phyloP scores from a whole-genome alignment of 2,797 vertebrate species.

The Sebastolobus alascanus region DNA sequence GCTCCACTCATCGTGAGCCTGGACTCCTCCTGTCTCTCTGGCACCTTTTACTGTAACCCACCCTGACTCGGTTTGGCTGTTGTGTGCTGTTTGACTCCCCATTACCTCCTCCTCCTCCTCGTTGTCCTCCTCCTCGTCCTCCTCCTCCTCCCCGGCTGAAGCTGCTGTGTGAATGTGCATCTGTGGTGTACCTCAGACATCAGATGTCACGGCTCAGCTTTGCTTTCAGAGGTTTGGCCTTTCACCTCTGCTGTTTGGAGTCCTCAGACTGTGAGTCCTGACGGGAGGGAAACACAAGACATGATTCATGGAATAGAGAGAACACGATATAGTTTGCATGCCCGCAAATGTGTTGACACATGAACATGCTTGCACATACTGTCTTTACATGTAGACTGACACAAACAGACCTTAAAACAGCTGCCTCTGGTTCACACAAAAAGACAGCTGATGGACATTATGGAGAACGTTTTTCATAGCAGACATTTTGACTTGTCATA shows the following conservation, averaged over 20 bases:
- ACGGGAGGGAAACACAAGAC: slow-evolving; percentile 1
- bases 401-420: background rate
- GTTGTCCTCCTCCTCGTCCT: background rate
- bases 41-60: background rate
- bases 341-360: slow-evolving; percentile 21
- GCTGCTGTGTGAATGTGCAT: slow-evolving; percentile 17
- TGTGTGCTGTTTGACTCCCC: background rate
- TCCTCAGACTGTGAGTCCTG: background rate
- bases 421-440: slow-evolving; percentile 11
- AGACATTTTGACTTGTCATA: background rate
- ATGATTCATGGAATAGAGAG: slow-evolving; percentile 1
- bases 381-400: background rate
- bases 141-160: background rate
- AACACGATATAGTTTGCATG: background rate
- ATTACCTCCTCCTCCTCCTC: background rate
- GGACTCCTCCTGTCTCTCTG: background rate
- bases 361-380: slow-evolving; percentile 1
- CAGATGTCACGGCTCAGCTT: slow-evolving; percentile 46
- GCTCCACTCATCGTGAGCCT: background rate
- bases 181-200: slow-evolving; percentile 55
- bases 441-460: slow-evolving; percentile 2
- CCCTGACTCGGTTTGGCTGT: background rate
- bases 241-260: slow-evolving; percentile 26
- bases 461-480: background rate
- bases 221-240: slow-evolving; percentile 55